Percentiles rank a stretch among this genome's conserved stretches.
Conservation (phyloP, 2,113 vertebrate species). For the Pelusios castaneus region DNA sequence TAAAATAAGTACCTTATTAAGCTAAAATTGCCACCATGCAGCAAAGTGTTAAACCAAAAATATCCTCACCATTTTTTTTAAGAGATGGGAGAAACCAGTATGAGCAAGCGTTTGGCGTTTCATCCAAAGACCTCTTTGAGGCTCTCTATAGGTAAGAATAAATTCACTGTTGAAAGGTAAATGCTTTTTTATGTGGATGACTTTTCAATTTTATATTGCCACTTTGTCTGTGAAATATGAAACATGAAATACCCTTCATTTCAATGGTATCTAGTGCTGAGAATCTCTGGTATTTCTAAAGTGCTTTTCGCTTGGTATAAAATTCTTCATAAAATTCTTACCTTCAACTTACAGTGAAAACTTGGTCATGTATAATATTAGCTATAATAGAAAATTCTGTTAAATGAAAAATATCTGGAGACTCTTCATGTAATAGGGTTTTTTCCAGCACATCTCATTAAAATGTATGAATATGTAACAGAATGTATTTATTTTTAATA, state of each 20-base stretch:
- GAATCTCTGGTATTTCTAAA: background rate
- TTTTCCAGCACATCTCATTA: background rate
- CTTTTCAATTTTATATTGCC: background rate
- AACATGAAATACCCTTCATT: background rate
- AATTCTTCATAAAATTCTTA: background rate
- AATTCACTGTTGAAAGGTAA: background rate
- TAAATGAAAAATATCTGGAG: background rate
- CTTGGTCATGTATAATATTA: background rate
- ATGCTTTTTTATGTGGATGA: background rate
- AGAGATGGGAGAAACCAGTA: constrained; percentile 91
- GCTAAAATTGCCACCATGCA: background rate
- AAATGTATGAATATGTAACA: background rate
- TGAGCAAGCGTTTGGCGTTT: constrained; percentile 81
- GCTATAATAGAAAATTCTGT: background rate
- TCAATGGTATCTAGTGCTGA: background rate
- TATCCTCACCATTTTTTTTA: background rate
- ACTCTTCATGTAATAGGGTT: background rate
- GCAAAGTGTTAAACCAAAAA: background rate
- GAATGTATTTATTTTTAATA: background rate
- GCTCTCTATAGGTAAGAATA: constrained; percentile 88
- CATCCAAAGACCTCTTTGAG: constrained; percentile 82
- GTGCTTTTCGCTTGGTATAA: background rate
- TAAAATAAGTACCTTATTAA: background rate
- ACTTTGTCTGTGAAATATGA: background rate
- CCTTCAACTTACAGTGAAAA: background rate